Evolutionary conservation across 1,140 invertebrate species (phyloP).

Genomic region (Dendroctonus ponderosae): DNA sequence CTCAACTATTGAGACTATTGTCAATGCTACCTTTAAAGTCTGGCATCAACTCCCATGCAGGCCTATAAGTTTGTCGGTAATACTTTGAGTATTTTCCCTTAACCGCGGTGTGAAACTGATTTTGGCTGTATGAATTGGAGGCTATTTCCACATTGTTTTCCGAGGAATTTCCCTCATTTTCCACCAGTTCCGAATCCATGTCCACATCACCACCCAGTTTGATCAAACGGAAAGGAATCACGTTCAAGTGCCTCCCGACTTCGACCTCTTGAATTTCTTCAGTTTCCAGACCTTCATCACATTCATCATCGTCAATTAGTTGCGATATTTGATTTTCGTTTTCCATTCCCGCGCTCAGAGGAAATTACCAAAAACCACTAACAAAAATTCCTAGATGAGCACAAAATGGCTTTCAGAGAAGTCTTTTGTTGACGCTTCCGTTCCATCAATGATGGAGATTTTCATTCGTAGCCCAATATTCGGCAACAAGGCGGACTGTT

Average conservation of each 20-base stretch:
- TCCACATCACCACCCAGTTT: neutral
- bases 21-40: conserved; percentile 57
- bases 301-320: conserved; percentile 4
- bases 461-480: too few species aligned
- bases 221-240: neutral
- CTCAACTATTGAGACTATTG: neutral
- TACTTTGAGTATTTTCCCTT: conserved; percentile 41
- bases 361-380: conserved; percentile 15
- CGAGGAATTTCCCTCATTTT: neutral
- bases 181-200: neutral
- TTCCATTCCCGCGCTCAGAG: conserved; percentile 15
- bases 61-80: conserved; percentile 60
- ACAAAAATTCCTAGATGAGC: neutral
- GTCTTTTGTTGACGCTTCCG: neutral
- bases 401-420: neutral
- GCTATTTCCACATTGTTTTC: neutral
- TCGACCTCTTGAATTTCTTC: conserved; percentile 13
- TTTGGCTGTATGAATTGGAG: neutral
- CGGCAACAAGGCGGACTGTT: too few species aligned
- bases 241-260: neutral
- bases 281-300: conserved; percentile 2
- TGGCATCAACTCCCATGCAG: conserved; percentile 58
- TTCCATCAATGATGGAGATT: too few species aligned
- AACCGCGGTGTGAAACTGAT: conserved; percentile 14
- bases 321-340: conserved; percentile 9